Evolutionary conservation across 2,797 vertebrate species (phyloP).

Genomic region (Pipistrellus nathusii): DNA sequence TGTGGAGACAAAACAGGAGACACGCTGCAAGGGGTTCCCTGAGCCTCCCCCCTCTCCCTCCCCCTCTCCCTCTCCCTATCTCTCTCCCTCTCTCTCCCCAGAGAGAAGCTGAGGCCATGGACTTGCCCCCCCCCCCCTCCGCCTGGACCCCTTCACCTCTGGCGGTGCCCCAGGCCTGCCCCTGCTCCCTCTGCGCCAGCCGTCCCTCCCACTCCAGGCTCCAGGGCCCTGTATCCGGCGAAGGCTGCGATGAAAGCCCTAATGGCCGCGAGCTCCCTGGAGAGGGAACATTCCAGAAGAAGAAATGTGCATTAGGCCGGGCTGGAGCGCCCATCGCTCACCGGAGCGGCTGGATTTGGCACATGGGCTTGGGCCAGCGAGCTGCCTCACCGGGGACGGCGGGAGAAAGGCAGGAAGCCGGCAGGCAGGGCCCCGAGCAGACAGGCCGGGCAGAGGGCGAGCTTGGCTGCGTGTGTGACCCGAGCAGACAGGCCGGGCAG

Average conservation of each 20-base stretch:
- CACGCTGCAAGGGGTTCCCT: accelerated
- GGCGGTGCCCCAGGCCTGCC: not conserved
- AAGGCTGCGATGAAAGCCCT: not conserved
- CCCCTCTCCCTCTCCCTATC: too few relatives aligned
- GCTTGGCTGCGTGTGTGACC: not conserved
- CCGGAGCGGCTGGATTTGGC: not conserved
- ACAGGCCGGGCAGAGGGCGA: not conserved
- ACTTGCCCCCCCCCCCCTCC: too few relatives aligned
- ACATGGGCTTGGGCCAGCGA: not conserved
- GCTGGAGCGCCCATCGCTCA: not conserved
- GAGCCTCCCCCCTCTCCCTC: not conserved
- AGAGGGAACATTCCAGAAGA: not conserved
- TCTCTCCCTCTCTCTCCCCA: too few relatives aligned
- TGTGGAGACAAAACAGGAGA: not conserved
- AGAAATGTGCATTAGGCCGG: not conserved
- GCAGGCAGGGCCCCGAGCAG: not conserved
- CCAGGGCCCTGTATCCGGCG: not conserved
- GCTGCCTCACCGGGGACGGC: not conserved
- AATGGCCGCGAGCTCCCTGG: slow-evolving; percentile 4
- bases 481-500: too few relatives aligned
- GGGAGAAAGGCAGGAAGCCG: not conserved
- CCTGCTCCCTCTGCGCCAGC: not conserved
- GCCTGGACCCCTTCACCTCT: not conserved
- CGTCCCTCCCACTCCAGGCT: not conserved
- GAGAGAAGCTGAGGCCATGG: not conserved